Percentiles rank a stretch among this genome's conserved stretches.
Evolutionary conservation across 92 coral and sea anemone genomes (phyloP).

Genomic region (Parazoanthus darwini): DNA sequence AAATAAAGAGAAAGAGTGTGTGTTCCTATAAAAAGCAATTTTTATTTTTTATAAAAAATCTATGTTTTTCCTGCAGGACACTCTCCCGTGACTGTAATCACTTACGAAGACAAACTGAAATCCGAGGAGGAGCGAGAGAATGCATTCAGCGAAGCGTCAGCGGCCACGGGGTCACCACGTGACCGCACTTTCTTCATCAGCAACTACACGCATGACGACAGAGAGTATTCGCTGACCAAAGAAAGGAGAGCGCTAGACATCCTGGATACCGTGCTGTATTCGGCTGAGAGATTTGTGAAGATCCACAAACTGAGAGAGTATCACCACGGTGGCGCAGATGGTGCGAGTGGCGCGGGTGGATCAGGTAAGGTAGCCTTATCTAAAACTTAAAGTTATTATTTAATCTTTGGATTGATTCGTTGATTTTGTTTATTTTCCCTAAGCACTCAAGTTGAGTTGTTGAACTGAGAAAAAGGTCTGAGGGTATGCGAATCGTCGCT

Average conservation of each 20-base stretch:
- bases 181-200: constrained; percentile 77
- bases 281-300: constrained; percentile 74
- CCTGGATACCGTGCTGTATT: constrained; percentile 63
- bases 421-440: too few relatives aligned
- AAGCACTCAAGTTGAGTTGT: too few relatives aligned
- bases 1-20: too few relatives aligned
- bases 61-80: constrained; percentile 48
- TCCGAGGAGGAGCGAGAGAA: constrained; percentile 50
- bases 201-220: constrained; percentile 58
- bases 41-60: too few relatives aligned
- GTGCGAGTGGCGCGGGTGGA: not conserved
- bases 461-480: too few relatives aligned
- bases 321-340: constrained; percentile 44
- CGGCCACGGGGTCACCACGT: constrained; percentile 74
- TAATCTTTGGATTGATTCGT: too few relatives aligned
- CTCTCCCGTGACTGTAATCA: constrained; percentile 82
- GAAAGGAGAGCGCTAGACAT: constrained; percentile 68
- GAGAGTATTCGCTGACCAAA: constrained; percentile 41
- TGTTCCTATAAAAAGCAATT: too few relatives aligned
- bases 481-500: too few relatives aligned
- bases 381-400: too few relatives aligned
- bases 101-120: constrained; percentile 70
- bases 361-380: not conserved
- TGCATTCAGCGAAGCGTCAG: constrained; percentile 66
- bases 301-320: constrained; percentile 66